These are phyloP conservation scores for Gallirallus australis DNA, from an alignment of 2,797 vertebrate genomes.

Conservation along the genomic window DNA sequence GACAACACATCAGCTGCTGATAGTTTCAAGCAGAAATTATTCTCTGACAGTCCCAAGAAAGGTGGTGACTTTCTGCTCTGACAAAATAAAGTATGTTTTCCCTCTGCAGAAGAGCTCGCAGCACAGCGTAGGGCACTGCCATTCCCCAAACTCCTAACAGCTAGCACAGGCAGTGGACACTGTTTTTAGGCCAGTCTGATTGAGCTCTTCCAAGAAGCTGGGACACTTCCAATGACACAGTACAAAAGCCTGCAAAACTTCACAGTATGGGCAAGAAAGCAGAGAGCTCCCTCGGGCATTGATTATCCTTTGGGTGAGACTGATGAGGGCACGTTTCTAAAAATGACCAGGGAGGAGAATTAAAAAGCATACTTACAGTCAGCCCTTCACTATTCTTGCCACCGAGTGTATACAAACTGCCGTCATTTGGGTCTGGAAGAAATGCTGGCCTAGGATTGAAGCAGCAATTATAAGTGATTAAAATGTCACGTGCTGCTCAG, in stretches of 20 bases:
- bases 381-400: conserved; percentile 95
- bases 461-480: background rate
- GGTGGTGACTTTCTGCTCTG: background rate
- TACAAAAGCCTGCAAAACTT: background rate
- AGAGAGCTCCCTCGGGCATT: background rate
- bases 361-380: conserved; percentile 84
- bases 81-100: background rate
- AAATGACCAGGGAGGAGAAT: background rate
- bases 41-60: background rate
- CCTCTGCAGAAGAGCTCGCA: background rate
- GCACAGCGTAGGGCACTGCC: background rate
- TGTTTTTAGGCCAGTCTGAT: background rate
- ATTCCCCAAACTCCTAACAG: background rate
- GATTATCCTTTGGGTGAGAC: background rate
- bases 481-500: background rate
- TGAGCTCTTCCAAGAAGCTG: background rate
- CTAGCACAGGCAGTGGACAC: background rate
- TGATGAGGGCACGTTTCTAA: background rate
- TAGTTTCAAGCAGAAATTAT: background rate
- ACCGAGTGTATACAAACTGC: conserved; percentile 95
- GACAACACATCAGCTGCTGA: background rate
- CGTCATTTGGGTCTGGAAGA: conserved; percentile 96
- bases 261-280: background rate
- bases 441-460: conserved; percentile 90
- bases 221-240: background rate